phyloP scores from a whole-genome alignment of 2,797 vertebrate species.

The Pitangus sulphuratus region DNA sequence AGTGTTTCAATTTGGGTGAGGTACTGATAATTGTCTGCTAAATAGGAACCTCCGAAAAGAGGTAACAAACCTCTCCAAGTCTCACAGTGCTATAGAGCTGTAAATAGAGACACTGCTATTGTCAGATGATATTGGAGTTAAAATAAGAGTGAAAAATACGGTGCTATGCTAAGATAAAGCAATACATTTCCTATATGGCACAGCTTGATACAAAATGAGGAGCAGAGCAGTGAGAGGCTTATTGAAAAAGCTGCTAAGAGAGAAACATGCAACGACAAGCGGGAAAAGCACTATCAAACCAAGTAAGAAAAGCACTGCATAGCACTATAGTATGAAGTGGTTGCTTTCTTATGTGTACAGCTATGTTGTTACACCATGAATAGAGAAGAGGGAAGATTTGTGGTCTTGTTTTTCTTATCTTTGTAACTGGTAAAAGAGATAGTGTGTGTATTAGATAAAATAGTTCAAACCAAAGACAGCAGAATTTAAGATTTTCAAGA shows the following conservation, averaged over 20 bases:
- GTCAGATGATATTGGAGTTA: neutral
- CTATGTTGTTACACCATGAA: neutral
- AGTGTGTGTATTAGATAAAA: neutral
- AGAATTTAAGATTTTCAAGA: neutral
- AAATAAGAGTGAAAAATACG: neutral
- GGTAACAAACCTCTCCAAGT: neutral
- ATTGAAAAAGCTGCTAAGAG: slow-evolving; percentile 8
- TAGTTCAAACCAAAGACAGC: neutral
- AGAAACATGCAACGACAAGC: neutral
- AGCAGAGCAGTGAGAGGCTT: neutral
- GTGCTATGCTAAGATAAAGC: neutral
- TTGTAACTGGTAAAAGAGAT: neutral
- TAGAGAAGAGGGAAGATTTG: neutral
- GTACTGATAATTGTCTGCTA: neutral
- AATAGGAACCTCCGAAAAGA: neutral
- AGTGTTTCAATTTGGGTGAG: neutral
- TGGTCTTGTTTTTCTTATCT: neutral
- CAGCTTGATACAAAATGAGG: neutral
- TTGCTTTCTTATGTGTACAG: neutral
- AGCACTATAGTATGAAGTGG: neutral
- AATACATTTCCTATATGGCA: neutral
- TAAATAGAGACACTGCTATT: neutral
- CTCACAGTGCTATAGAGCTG: neutral
- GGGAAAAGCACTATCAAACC: neutral
- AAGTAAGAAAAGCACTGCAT: neutral